Base-by-base conservation (phyloP, 1,140 invertebrate genomes). In the Euura lappo region DNA sequence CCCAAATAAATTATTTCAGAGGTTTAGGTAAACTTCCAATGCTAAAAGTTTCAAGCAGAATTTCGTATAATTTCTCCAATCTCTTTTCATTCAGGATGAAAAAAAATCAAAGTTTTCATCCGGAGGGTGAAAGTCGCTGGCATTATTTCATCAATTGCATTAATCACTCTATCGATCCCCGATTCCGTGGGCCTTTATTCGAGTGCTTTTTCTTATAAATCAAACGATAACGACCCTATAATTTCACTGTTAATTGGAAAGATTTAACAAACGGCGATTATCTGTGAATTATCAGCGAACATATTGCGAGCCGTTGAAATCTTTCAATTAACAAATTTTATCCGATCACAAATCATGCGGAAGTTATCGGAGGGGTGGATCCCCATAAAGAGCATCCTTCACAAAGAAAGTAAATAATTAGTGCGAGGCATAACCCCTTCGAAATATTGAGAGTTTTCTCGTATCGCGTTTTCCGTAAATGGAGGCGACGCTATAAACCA, bases 321-420 rank as follows among this genome's bases (percentile, higher is more conserved):
- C 13, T 60, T 60, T 60, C 51, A 60, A 60, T 60, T 60, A 60
- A 60, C 28, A 60, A 60, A 60, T 60, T 60, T 60, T n/a, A 8
- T 60, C 51, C 3, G 51, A n/a, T n/a, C 13, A 7, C 47, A n/a
- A 60, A 11, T n/a, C 51, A 60, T n/a, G 13, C 51, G 51, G 51
- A 60, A 60, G 28, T 28, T 28, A 28, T 28, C 28, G 28, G 28
- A 28, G 28, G 28, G 28, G 28, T 28, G 28, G 51, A 60, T 60
- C 51, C 13, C 51, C 51, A 60, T 60, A 60, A 60, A 60, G 13
- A 60, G 13, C 28, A 28, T 28, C 28, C 28, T 28, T 28, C 28
- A 28, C 28, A 28, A 28, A 28, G 28, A 28, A 28, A 28, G 28
- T 28, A 28, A 28, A 28, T 28, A 28, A 28, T 28, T 28, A 28